A percentile compares a stretch with the other conserved stretches of the same genome.
Evolutionary conservation across 2,888 invertebrate species (phyloP).

Genomic region (Hedya salicella): DNA sequence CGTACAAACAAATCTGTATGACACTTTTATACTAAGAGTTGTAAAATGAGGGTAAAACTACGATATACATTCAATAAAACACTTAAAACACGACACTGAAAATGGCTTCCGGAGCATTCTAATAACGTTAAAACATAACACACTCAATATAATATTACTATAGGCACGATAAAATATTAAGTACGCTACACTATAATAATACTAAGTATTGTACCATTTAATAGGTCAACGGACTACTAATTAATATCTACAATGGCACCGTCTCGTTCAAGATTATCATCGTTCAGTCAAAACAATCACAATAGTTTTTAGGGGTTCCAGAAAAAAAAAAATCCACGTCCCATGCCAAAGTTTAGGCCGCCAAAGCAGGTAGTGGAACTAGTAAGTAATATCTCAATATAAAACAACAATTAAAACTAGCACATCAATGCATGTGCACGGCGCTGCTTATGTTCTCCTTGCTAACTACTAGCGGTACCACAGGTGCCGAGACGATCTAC

Average conservation of each 20-base stretch:
- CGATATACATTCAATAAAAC: background rate
- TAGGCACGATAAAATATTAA: slow-evolving; percentile 58
- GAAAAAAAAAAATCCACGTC: too few species aligned
- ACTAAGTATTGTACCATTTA: slow-evolving; percentile 56
- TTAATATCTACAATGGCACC: slow-evolving; percentile 58
- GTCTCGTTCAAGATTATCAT: slow-evolving; percentile 4
- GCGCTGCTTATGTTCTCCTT: too few species aligned
- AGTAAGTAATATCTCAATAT: too few species aligned
- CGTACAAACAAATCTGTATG: too few species aligned
- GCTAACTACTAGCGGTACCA: too few species aligned
- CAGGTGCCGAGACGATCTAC: too few species aligned
- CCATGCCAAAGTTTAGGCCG: too few species aligned
- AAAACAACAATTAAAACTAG: too few species aligned
- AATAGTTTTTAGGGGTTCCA: background rate
- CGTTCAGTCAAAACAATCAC: slow-evolving; percentile 29
- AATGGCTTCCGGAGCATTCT: slow-evolving; percentile 31
- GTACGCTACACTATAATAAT: slow-evolving; percentile 65
- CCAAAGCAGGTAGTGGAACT: too few species aligned
- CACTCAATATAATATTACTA: slow-evolving; percentile 38
- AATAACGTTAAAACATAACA: slow-evolving; percentile 15
- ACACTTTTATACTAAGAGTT: background rate
- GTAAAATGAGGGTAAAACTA: background rate
- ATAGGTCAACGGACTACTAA: slow-evolving; percentile 33
- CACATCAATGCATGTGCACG: too few species aligned
- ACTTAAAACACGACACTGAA: background rate